Evolutionary conservation across 2,113 vertebrate species (phyloP), one percentile per base, ranked within the genome.

Genomic region (Pelodiscus sinensis): DNA sequence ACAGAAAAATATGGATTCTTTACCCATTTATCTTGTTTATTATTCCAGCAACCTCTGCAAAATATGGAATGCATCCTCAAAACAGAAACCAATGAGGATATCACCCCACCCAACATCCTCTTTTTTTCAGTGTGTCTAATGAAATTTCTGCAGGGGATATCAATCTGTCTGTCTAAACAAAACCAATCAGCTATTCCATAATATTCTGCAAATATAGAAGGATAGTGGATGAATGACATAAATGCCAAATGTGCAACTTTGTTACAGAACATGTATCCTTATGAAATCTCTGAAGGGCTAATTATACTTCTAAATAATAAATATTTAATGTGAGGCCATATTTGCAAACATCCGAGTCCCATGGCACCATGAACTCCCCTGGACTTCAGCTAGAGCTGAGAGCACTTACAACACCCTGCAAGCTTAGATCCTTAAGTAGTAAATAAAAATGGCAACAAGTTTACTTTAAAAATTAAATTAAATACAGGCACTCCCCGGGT

Each of bases 141-240:
- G n/a, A 86, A 0, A 75, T 88, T 87, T 75, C 22, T 88, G 14
- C 31, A 50, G 3, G 51, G 35, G 35, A 82, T 68, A 1, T 15
- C 80, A 14, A 68, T 6, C 55, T 86, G 86, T 3, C 93, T 54
- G 86, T 56, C 18, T 21, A 57, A 22, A 92, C 86, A 9, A 44
- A 44, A 44, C 29, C 18, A 84, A 29, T 84, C 82, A 16, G 8
- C 19, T 27, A 77, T 88, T 57, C 4, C 44, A 62, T 24, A 90
- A 27, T 62, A 35, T 92, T 96, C 62, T 75, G 16, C 87, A 87
- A 0, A 0, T 77, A 29, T 51, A 94, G 84, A 89, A 88, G 68
- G 83, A 75, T 84, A 92, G 92, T 38, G 68, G 96, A 93, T 88
- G 79, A 13, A 77, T 44, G 85, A 60, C 51, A 93, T 92, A 60